Base-by-base conservation (phyloP, 92 coral and sea anemone species). In the Porites evermanni region DNA sequence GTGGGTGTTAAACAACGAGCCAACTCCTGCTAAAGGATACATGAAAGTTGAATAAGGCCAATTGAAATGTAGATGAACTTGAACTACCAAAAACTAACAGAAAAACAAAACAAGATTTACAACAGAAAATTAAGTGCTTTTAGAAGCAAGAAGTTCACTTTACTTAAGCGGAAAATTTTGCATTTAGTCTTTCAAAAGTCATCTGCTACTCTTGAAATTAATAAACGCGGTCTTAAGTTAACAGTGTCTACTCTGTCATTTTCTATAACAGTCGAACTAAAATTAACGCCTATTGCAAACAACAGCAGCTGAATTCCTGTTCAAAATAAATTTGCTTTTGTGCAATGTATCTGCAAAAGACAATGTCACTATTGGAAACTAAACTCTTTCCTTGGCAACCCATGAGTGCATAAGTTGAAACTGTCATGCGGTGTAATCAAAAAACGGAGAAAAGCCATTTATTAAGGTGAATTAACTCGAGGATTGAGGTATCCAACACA, bases 401-500 rank as follows among this genome's bases (percentile, higher is more conserved):
- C 84, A 50, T 24, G 61, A 56, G 61, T 17, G 54, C 53, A 64
- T 16, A 19, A 32, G 66, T 61, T 16, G 8, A 12, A 13, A 7
- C 69, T 79, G 59, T 64, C 84, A 80, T 24, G 16, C 72, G 63
- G 72, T 19, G 76, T 65, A 56, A 53, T 26, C 26, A 16, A 44
- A 47, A 54, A 18, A 85, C 66, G 29, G 23, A 58, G 60, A 53
- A 53, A 64, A 20, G 51, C 80, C 64, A 50, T 74, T 72, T 58
- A 74, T 23, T 73, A 47, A 50, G 64, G 73, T 66, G 83, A 75
- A 87, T 86, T 78, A 64, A 80, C 60, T 74, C 67, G 88, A 87
- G 88, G 93, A 91, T 87, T 84, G 72, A 66, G 69, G 75, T 78
- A 26, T 91, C 81, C 64, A 82, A 75, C 93, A 73, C 93, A 87